Percentiles rank a stretch among this genome's conserved stretches.
These are phyloP conservation scores for Chaenocephalus aceratus DNA, from an alignment of 2,113 vertebrate genomes.

Conservation along the genomic window DNA sequence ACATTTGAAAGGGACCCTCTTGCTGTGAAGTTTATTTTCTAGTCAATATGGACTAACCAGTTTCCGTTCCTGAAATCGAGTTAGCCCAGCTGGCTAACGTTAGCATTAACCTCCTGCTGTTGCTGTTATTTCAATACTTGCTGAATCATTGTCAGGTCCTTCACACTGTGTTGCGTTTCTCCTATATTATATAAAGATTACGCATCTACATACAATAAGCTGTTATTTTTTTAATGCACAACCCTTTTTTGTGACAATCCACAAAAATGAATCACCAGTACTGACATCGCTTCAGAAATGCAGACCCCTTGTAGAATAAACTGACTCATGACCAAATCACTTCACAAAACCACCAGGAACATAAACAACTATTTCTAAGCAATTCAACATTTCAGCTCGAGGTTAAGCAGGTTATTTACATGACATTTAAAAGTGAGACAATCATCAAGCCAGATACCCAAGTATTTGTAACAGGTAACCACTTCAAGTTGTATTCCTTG, in stretches of 20 bases:
- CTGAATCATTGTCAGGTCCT: neutral
- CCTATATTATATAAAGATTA: neutral
- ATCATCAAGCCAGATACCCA: too few relatives aligned
- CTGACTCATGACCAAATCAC: slow-evolving; percentile 4
- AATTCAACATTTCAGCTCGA: neutral
- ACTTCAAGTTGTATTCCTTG: too few relatives aligned
- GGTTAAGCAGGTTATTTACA: neutral
- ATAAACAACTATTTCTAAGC: neutral
- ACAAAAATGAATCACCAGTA: neutral
- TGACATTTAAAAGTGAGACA: too few relatives aligned
- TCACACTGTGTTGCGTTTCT: neutral
- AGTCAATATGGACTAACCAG: neutral
- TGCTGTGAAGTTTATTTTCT: neutral
- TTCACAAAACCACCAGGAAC: neutral
- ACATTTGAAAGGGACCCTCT: neutral
- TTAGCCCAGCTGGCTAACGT: too few relatives aligned
- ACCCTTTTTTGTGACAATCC: neutral
- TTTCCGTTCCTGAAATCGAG: too few relatives aligned
- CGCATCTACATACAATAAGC: neutral
- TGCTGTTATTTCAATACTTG: too few relatives aligned
- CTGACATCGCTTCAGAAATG: neutral
- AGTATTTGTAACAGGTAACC: too few relatives aligned
- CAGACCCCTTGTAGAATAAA: neutral
- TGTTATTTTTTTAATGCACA: too few relatives aligned
- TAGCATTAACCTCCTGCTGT: too few relatives aligned